Base-by-base conservation (phyloP, 2,888 invertebrate genomes). In the Oegoconia quadripuncta region DNA sequence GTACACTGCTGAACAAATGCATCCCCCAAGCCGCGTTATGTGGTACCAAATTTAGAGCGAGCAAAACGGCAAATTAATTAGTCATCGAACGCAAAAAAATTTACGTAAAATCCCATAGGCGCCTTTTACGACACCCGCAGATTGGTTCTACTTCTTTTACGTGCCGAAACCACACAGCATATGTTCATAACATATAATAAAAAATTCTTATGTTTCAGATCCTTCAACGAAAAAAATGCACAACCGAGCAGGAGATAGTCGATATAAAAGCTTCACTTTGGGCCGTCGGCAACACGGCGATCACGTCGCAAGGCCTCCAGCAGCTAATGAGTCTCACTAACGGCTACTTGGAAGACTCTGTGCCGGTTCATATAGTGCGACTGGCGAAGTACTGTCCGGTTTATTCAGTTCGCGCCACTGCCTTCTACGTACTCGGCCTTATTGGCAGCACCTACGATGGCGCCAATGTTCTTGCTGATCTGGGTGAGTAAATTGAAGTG, bases 251-350 rank as follows among this genome's bases (percentile, higher is more conserved):
- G 43, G 93, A 93, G 55, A 91, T 95, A 37, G 76, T 94, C 29
- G 92, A 93, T 46, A 73, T 97, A 27, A 98, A 98, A 74, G 91
- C 96, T 4, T 93, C 97, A 0, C 78, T 98, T 0, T 98, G 98
- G 98, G 94, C 95, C 1, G 70, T 94, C 34, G 96, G 96, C 11
- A 96, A 97, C 73, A 90, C 95, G 8, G 95, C 93, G 2, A 93
- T 93, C 0, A 93, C 95, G 5, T 80, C 90, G 1, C 89, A 91
- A 50, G 97, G 97, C 3, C 89, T 95, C 6, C 91, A 92, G 34
- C 91, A 93, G 56, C 83, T 97, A 18, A 89, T 91, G 61, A 87
- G 89, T 22, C 77, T 90, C 18, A 74, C 76, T 25, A 72, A 64
- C 39, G 78, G 75, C 1, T 73, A 56, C 53, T 58, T 58, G 50